Base-by-base conservation (phyloP, 2,797 vertebrate species). In the Spea hammondii region DNA sequence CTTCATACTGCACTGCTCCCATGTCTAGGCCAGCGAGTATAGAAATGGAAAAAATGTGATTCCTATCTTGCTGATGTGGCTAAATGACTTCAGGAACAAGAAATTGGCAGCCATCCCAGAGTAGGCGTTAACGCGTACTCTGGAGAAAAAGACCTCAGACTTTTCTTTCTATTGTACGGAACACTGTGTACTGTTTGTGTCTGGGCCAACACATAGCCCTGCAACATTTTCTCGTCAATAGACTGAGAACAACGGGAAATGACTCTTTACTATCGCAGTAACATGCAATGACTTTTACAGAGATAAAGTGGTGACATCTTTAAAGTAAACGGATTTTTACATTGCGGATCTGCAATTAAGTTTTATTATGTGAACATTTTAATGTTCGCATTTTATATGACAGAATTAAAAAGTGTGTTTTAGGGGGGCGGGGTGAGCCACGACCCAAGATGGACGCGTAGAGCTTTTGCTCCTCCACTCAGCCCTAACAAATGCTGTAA, bases 21-120 rank as follows among this genome's bases (percentile, higher is more conserved):
- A 83, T 71, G 81, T 82, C 77, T 77, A 79, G 74, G 74, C 83
- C 65, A 86, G 87, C 79, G 46, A 70, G 70, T 50, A 64, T 69
- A 71, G 76, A 88, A 87, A 92, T 89, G 84, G 85, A 74, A 47
- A 84, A 89, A 86, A 90, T 87, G 85, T 91, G 89, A 87, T 82
- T 59, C 6, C 81, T 48, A 75, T 72, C 70, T 89, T 91, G 88
- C 89, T 89, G 87, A 88, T 90, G 86, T 90, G 86, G 85, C 85
- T 5, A 65, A 85, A 88, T 87, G 79, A 85, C 70, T 70, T 32
- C 11, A 53, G 65, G 51, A 64, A 12, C 72, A 68, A 70, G 57
- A 81, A 47, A 13, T 74, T 83, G 67, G 78, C 74, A 78, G 32
- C 3, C 6, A 45, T 73, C 75, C 80, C 65, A 70, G 80, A 54